phyloP scores from a whole-genome alignment of 1,140 invertebrate genomes.

The Hesperophylax magnus region DNA sequence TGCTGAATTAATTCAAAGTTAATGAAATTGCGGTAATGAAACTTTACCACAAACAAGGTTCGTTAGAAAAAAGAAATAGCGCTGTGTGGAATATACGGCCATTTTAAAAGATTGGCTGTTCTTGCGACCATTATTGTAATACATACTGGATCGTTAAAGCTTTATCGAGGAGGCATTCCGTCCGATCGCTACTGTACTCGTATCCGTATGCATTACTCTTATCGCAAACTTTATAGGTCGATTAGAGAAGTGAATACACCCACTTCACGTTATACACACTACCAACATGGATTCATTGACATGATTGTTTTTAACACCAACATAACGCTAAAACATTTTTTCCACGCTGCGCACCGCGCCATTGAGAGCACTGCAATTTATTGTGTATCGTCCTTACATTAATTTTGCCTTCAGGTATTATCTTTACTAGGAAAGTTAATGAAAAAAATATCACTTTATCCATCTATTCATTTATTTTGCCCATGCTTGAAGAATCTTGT shows the following conservation, averaged over 20 bases:
- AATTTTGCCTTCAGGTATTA: too few relatives aligned
- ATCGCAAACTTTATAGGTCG: too few relatives aligned
- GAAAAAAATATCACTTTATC: too few relatives aligned
- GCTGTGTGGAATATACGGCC: slow-evolving; percentile 22
- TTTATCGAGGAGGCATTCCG: slow-evolving; percentile 4
- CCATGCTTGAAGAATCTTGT: too few relatives aligned
- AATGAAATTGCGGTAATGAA: slow-evolving; percentile 26
- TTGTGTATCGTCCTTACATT: too few relatives aligned
- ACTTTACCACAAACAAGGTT: slow-evolving; percentile 19
- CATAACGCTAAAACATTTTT: not conserved
- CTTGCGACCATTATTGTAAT: slow-evolving; percentile 29
- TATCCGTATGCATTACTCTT: not conserved
- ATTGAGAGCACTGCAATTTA: too few relatives aligned
- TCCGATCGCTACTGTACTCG: not conserved
- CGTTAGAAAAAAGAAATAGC: slow-evolving; percentile 33
- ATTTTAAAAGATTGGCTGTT: slow-evolving; percentile 24
- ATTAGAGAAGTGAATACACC: not conserved
- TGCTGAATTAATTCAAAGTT: slow-evolving; percentile 35
- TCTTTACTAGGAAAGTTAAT: too few relatives aligned
- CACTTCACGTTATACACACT: not conserved
- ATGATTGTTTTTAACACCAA: not conserved
- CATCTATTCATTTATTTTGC: too few relatives aligned
- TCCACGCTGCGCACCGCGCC: too few relatives aligned
- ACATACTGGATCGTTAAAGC: slow-evolving; percentile 12
- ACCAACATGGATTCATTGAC: not conserved